Percentiles rank a stretch among this genome's conserved stretches.
Conservation (phyloP, 2,113 vertebrate genomes). For the Rhabdornis inornatus region DNA sequence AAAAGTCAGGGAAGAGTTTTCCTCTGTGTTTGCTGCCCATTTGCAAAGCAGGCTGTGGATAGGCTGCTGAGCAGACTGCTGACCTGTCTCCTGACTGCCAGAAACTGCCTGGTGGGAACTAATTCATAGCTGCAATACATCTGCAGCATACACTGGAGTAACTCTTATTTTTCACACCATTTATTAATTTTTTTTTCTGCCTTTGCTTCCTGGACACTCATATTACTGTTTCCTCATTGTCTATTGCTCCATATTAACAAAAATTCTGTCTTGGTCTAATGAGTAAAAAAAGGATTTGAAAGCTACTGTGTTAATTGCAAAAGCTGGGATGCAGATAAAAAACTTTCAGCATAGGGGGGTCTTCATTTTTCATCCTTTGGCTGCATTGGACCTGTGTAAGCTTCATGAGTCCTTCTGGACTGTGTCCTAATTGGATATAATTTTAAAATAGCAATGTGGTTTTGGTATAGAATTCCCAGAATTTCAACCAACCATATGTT, state of each 20-base stretch:
- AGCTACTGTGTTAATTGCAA: background rate
- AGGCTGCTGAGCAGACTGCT: background rate
- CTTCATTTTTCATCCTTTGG: background rate
- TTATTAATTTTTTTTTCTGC: background rate
- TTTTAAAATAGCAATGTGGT: background rate
- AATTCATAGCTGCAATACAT: background rate
- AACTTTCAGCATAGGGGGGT: background rate
- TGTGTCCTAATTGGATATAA: background rate
- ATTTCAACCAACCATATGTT: background rate
- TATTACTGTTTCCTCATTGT: background rate
- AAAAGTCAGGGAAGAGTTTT: background rate
- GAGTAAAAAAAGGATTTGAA: background rate
- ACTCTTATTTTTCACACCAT: background rate
- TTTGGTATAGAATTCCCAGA: background rate
- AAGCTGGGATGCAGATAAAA: background rate
- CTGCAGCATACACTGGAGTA: background rate
- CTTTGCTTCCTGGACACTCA: background rate
- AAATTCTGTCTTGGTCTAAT: background rate
- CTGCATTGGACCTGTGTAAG: rapidly evolving
- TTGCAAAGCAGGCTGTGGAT: background rate
- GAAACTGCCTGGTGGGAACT: background rate
- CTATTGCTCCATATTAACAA: background rate
- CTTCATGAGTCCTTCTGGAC: background rate
- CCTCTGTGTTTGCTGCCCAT: background rate
- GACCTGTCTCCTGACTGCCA: background rate